Evolutionary conservation across 2,797 vertebrate genomes (phyloP).

Genomic region (Prunella strophiata): DNA sequence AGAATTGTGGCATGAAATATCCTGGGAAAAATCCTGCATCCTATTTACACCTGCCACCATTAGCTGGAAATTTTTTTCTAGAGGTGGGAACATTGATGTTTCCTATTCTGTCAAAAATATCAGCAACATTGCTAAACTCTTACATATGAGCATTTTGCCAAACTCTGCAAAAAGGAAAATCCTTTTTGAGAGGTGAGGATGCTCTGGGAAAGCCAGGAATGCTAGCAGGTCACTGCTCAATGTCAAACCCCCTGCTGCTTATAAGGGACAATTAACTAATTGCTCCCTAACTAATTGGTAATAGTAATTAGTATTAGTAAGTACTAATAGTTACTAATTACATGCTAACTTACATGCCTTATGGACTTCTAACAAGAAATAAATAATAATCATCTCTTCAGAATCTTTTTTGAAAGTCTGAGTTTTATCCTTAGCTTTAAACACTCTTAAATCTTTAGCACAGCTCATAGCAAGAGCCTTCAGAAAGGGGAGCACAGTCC

Average conservation of each 20-base stretch:
- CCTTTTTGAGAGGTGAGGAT: not conserved
- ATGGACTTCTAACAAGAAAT: not conserved
- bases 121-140: not conserved
- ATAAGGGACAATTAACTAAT: not conserved
- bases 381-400: not conserved
- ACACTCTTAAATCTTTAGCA: not conserved
- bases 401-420: not conserved
- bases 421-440: not conserved
- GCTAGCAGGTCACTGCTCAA: not conserved
- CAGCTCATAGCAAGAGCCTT: not conserved
- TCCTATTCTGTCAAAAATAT: not conserved
- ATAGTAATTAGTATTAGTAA: not conserved
- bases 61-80: not conserved
- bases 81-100: accelerated
- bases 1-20: not conserved
- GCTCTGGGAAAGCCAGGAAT: not conserved
- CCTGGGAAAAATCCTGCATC: not conserved
- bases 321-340: not conserved
- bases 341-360: not conserved
- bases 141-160: not conserved
- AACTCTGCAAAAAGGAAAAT: not conserved
- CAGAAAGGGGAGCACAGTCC: not conserved
- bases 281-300: not conserved
- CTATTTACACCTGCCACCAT: not conserved
- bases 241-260: not conserved